These are phyloP conservation scores for Deroplatys truncata DNA, from an alignment of 2,888 invertebrate genomes.

Conservation along the genomic window DNA sequence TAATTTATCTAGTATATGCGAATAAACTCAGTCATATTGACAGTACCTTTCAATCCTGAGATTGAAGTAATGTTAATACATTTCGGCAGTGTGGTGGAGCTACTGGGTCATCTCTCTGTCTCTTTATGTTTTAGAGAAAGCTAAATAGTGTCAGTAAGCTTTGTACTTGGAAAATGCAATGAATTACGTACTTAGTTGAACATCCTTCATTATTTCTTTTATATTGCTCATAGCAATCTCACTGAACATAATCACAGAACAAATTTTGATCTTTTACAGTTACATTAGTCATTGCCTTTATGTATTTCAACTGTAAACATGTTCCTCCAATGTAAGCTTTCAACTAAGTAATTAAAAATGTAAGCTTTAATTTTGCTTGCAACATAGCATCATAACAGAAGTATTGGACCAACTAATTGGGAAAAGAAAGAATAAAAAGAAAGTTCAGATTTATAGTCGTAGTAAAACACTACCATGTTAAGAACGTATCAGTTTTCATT, in stretches of 20 bases:
- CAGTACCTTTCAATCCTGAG: background rate
- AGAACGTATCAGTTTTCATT: background rate
- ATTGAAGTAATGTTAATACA: background rate
- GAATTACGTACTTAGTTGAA: background rate
- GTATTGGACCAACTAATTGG: background rate
- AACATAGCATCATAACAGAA: background rate
- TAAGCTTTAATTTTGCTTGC: background rate
- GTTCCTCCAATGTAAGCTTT: too few relatives aligned
- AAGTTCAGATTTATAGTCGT: background rate
- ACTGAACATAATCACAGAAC: too few relatives aligned
- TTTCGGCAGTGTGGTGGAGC: conserved; percentile 4
- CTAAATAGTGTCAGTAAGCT: background rate
- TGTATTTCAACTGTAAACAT: background rate
- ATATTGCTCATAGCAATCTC: too few relatives aligned
- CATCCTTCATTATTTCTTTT: background rate
- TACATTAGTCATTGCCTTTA: background rate
- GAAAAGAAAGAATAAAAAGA: background rate
- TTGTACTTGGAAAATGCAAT: background rate
- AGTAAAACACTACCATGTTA: background rate
- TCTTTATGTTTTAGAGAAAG: background rate
- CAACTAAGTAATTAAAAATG: too few relatives aligned
- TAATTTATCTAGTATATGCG: background rate
- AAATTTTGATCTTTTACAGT: background rate
- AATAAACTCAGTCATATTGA: background rate
- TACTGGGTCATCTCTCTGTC: background rate